Evolutionary conservation across 2,797 vertebrate species (phyloP).

Genomic region (Anguilla anguilla): DNA sequence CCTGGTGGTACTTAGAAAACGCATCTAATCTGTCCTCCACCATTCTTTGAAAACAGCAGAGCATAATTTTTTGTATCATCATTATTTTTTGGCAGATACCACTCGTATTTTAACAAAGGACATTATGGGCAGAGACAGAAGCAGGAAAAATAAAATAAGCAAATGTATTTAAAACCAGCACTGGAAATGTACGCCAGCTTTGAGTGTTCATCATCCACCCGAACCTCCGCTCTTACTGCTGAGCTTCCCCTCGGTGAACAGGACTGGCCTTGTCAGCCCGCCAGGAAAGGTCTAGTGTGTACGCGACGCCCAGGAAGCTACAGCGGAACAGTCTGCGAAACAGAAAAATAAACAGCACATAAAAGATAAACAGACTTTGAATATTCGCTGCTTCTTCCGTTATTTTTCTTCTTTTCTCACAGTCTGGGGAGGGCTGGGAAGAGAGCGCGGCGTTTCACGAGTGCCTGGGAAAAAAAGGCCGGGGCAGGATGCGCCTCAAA

Average conservation of each 20-base stretch:
- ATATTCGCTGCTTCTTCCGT: not conserved
- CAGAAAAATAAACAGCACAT: not conserved
- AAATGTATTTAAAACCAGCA: not conserved
- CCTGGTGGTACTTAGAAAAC: not conserved
- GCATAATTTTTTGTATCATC: not conserved
- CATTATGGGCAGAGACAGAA: not conserved
- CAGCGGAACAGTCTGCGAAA: not conserved
- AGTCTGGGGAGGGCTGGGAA: too few species aligned
- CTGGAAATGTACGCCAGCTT: not conserved
- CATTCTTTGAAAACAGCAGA: not conserved
- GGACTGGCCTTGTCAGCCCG: not conserved
- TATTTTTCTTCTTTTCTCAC: not conserved
- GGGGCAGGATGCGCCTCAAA: conserved; percentile 2
- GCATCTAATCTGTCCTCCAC: not conserved
- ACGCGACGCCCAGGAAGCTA: not conserved
- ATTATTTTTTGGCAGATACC: not conserved
- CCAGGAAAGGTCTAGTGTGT: not conserved
- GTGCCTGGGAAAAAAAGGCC: conserved; percentile 20
- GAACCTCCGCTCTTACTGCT: not conserved
- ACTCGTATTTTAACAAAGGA: not conserved
- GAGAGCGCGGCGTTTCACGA: not conserved
- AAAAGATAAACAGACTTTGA: conserved; percentile 20
- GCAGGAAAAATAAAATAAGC: not conserved
- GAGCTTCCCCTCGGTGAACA: not conserved
- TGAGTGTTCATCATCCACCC: not conserved